These are phyloP conservation scores for Hyles euphorbiae DNA, from an alignment of 1,140 invertebrate species.

Conservation along the genomic window DNA sequence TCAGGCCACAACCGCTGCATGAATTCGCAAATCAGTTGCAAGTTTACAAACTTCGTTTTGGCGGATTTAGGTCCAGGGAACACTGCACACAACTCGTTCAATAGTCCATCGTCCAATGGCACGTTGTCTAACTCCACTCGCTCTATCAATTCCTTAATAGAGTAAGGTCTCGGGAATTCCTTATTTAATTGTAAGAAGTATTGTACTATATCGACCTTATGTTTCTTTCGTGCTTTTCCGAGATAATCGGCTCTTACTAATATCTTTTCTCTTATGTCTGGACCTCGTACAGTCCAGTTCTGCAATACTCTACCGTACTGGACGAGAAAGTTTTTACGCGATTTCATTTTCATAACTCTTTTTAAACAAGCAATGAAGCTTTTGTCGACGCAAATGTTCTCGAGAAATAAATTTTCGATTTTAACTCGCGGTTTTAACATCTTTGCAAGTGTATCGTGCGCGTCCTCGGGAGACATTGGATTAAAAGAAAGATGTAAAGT, in stretches of 20 bases:
- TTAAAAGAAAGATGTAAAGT: conserved; percentile 62
- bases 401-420: conserved; percentile 36
- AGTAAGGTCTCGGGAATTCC: conserved; percentile 18
- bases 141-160: conserved; percentile 27
- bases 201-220: conserved; percentile 28
- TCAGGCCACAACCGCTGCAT: conserved; percentile 43
- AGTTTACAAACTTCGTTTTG: conserved; percentile 30
- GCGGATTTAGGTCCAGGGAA: conserved; percentile 26
- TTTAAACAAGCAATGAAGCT: conserved; percentile 25
- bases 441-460: conserved; percentile 22
- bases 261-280: conserved; percentile 34
- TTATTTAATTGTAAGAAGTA: conserved; percentile 29
- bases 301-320: conserved; percentile 30
- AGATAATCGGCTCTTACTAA: conserved; percentile 33
- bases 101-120: conserved; percentile 29
- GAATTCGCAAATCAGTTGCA: conserved; percentile 29
- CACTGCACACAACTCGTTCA: conserved; percentile 18
- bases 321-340: conserved; percentile 33
- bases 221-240: conserved; percentile 23
- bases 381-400: conserved; percentile 34
- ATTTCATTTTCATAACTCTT: conserved; percentile 28
- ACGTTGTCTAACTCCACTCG: conserved; percentile 15
- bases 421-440: conserved; percentile 35
- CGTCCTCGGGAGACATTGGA: conserved; percentile 51
- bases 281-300: conserved; percentile 21